Evolutionary conservation across 1,140 invertebrate species (phyloP).

Genomic region (Drosophila obscura): DNA sequence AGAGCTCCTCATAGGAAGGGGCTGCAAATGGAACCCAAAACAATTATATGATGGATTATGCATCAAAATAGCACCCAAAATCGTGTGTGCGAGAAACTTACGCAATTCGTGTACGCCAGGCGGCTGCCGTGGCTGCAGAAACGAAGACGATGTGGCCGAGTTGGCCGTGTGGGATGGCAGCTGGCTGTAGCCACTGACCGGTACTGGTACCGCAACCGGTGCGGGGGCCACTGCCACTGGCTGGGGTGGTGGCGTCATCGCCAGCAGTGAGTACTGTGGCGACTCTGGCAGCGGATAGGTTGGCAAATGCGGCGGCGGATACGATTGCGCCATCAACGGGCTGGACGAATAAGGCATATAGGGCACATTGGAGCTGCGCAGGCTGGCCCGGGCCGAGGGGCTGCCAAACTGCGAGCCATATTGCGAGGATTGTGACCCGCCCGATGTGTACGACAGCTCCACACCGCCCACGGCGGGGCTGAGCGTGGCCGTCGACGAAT

Average conservation of each 20-base stretch:
- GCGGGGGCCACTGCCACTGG: conserved; percentile 9
- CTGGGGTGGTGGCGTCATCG: conserved; percentile 37
- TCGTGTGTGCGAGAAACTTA: conserved; percentile 39
- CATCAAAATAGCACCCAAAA: neutral
- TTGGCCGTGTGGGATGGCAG: conserved; percentile 68
- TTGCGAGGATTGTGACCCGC: conserved; percentile 68
- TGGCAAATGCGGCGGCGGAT: conserved; percentile 72
- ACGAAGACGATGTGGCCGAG: conserved; percentile 49
- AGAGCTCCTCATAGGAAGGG: conserved; percentile 80
- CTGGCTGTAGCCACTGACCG: conserved; percentile 51
- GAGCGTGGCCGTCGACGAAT: conserved; percentile 70
- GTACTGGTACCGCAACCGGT: neutral
- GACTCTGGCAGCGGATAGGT: conserved; percentile 69
- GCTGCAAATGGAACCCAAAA: conserved; percentile 35
- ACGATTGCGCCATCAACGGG: conserved; percentile 71
- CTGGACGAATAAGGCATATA: conserved; percentile 80
- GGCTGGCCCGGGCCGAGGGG: conserved; percentile 59
- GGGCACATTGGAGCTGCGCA: conserved; percentile 73
- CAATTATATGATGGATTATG: neutral
- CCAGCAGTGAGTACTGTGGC: conserved; percentile 63
- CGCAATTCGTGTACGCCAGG: conserved; percentile 68
- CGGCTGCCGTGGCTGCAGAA: conserved; percentile 47
- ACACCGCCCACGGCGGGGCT: conserved; percentile 67
- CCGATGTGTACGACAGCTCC: conserved; percentile 73
- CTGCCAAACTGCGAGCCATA: conserved; percentile 76